Conservation (phyloP, 2,113 vertebrate species). For the Marmota monax region DNA sequence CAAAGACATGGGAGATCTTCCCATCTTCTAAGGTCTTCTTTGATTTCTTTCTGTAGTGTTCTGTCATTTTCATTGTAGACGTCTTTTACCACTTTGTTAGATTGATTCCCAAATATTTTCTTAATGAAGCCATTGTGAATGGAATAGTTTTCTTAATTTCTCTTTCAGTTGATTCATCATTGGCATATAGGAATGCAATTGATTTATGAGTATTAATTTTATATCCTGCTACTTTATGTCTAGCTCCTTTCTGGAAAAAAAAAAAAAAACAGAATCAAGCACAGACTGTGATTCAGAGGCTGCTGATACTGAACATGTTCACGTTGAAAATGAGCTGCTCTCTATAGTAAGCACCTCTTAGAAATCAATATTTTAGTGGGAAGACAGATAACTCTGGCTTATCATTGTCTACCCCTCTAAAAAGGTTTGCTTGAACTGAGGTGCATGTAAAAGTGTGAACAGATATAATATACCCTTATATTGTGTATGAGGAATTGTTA, state of each 20-base stretch:
- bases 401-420: background rate
- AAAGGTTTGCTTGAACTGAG: background rate
- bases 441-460: conserved; percentile 19
- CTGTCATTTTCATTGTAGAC: no score
- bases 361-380: background rate
- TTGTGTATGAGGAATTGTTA: conserved; percentile 72
- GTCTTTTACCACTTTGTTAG: no score
- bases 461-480: conserved; percentile 58
- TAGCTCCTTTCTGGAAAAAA: background rate
- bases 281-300: conserved; percentile 40
- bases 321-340: conserved; percentile 68
- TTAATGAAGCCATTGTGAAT: no score
- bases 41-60: no score
- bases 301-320: conserved; percentile 50
- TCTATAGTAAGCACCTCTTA: conserved; percentile 51
- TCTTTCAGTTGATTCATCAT: no score
- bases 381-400: background rate
- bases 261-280: background rate
- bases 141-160: no score
- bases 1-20: no score
- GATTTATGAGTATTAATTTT: no score
- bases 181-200: no score
- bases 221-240: no score
- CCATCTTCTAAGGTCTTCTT: no score
- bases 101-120: no score